These are phyloP conservation scores for Busseola fusca DNA, from an alignment of 2,888 invertebrate genomes.

Conservation along the genomic window DNA sequence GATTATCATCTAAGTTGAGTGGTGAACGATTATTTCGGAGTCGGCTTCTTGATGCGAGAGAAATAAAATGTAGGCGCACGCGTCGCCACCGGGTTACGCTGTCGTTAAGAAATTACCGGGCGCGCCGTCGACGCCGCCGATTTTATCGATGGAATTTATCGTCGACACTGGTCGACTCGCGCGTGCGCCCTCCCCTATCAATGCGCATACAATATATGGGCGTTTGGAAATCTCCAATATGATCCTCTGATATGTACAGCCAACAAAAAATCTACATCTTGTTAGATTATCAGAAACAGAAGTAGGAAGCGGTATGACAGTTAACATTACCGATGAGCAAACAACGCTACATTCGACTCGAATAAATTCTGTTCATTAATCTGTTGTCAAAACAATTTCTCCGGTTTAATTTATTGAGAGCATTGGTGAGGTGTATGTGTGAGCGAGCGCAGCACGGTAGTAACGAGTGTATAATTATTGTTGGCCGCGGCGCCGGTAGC, in stretches of 20 bases:
- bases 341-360: conserved; percentile 53
- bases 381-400: conserved; percentile 78
- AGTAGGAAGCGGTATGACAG: conserved; percentile 7
- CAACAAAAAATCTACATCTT: conserved; percentile 25
- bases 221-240: conserved; percentile 65
- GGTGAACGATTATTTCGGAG: conserved; percentile 87
- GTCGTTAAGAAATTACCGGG: conserved; percentile 88
- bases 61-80: conserved; percentile 88
- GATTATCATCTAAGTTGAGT: conserved; percentile 88
- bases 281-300: conserved; percentile 24
- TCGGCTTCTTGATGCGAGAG: conserved; percentile 83
- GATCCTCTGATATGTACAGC: conserved; percentile 52
- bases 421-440: conserved; percentile 74
- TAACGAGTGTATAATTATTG: conserved; percentile 89
- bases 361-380: conserved; percentile 65
- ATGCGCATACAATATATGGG: conserved; percentile 60
- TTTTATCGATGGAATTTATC: conserved; percentile 89
- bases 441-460: conserved; percentile 85
- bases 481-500: conserved; percentile 84
- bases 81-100: conserved; percentile 89
- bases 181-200: conserved; percentile 76
- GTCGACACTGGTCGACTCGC: conserved; percentile 82
- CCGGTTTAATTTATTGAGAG: conserved; percentile 73
- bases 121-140: conserved; percentile 85
- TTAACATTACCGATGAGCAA: conserved; percentile 30